Conservation (phyloP, 2,888 invertebrate genomes). For the Cheilosia scutellata region DNA sequence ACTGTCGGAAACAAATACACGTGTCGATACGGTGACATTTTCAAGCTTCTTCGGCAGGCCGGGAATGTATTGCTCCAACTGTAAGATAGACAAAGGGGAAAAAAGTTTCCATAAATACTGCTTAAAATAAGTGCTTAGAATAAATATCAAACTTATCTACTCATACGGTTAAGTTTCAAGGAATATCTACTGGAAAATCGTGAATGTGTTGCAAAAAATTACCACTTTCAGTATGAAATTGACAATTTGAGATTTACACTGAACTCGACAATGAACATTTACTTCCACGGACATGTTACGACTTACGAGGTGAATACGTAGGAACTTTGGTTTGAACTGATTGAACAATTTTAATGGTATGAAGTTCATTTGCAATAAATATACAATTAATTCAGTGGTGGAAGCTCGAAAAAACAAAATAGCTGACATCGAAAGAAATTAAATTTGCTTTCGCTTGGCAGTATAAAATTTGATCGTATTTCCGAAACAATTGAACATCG, state of each 20-base stretch:
- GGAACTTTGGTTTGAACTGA: slow-evolving; percentile 14
- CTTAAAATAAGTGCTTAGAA: neutral
- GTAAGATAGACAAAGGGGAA: slow-evolving; percentile 74
- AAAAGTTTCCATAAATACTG: neutral
- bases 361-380: neutral
- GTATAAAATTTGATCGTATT: neutral
- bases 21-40: slow-evolving; percentile 84
- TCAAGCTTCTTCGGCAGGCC: slow-evolving; percentile 88
- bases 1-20: slow-evolving; percentile 85
- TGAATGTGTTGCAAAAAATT: slow-evolving; percentile 55
- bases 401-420: neutral
- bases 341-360: neutral
- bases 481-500: neutral
- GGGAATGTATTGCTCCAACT: slow-evolving; percentile 90
- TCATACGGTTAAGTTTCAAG: slow-evolving; percentile 30
- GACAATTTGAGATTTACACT: slow-evolving; percentile 51
- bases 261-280: slow-evolving; percentile 58
- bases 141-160: neutral
- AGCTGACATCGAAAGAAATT: neutral
- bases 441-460: neutral
- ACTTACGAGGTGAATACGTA: slow-evolving; percentile 1
- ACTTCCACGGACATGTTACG: slow-evolving; percentile 57
- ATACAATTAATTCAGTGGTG: neutral
- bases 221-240: slow-evolving; percentile 69
- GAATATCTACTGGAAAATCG: slow-evolving; percentile 59